Conservation (phyloP, 2,888 invertebrate genomes). For the Uropetala carovei region DNA sequence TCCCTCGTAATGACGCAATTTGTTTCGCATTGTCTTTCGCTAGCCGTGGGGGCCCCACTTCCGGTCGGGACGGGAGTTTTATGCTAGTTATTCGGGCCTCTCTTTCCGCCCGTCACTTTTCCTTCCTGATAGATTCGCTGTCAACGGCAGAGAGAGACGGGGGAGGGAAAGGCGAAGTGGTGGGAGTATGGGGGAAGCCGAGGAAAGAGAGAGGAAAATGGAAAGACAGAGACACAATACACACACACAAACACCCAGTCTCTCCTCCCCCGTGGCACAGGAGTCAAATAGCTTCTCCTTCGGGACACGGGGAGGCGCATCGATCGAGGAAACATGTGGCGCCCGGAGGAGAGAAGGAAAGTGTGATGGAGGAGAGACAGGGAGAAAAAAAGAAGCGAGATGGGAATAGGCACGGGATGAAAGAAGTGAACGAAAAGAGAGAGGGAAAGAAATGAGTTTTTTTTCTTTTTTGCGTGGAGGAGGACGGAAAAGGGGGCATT, state of each 20-base stretch:
- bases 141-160: not conserved
- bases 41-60: not conserved
- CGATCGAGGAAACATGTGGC: constrained; percentile 12
- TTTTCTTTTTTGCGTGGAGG: too few relatives aligned
- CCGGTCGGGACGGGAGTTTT: not conserved
- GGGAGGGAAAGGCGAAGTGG: not conserved
- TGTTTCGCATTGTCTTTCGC: not conserved
- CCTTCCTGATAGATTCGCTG: constrained; percentile 5
- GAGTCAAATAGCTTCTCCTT: constrained; percentile 5
- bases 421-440: not conserved
- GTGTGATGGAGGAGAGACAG: not conserved
- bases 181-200: not conserved
- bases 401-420: not conserved
- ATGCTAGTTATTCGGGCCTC: not conserved
- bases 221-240: not conserved
- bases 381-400: not conserved
- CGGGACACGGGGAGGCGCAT: not conserved
- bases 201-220: not conserved
- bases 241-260: not conserved
- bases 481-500: too few relatives aligned
- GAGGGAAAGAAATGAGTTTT: too few relatives aligned
- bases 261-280: constrained; percentile 11
- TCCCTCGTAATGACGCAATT: not conserved
- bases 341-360: not conserved
- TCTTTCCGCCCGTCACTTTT: not conserved